Evolutionary conservation across 2,113 vertebrate genomes (phyloP).

Genomic region (Pogonocichla stellata): DNA sequence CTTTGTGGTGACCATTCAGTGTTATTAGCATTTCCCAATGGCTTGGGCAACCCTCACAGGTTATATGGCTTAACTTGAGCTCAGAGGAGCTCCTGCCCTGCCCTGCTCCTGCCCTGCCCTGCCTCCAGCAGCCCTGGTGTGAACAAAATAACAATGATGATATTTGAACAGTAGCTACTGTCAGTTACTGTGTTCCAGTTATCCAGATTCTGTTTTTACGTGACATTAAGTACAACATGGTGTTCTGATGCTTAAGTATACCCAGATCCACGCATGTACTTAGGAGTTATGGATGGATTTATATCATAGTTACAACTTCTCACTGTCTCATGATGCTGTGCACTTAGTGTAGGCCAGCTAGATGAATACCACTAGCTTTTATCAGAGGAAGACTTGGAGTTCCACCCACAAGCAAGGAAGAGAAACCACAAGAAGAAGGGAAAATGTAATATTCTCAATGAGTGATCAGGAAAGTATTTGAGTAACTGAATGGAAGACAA

Average conservation of each 20-base stretch:
- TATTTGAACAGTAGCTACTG: background rate
- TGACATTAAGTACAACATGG: background rate
- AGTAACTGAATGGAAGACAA: slow-evolving; percentile 24
- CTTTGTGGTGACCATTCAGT: background rate
- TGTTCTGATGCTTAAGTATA: background rate
- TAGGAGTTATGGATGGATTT: background rate
- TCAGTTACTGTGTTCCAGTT: background rate
- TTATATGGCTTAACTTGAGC: background rate
- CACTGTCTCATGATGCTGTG: background rate
- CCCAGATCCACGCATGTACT: background rate
- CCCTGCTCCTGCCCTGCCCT: background rate
- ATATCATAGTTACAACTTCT: background rate
- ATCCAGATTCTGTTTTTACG: background rate
- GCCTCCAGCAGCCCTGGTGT: background rate
- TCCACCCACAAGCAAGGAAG: background rate
- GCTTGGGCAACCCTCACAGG: background rate
- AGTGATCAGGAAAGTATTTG: slow-evolving; percentile 59
- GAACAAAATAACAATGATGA: background rate
- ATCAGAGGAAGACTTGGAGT: background rate
- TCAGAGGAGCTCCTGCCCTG: background rate
- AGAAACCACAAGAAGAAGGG: slow-evolving; percentile 35
- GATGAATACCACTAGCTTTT: background rate
- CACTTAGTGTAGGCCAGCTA: background rate
- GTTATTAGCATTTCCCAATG: background rate
- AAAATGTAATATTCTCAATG: background rate